Evolutionary conservation across 2,797 vertebrate genomes (phyloP), one percentile per base, ranked within the genome.

Genomic region (Melanogrammus aeglefinus): DNA sequence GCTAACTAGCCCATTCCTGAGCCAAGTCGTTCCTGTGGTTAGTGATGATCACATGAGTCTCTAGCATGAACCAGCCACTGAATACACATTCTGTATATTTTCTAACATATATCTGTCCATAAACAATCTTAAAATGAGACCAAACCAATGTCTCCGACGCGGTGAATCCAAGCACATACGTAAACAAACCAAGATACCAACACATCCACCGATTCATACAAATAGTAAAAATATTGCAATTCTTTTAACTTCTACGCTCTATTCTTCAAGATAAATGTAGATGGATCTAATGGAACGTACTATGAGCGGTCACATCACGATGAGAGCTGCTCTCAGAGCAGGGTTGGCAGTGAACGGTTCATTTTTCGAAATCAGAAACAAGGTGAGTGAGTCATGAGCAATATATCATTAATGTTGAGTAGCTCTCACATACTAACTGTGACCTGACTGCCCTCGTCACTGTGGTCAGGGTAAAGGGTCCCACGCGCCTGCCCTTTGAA

Each of bases 221-320:
- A 73, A 78, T 77, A 70, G 41, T 84, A 81, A 88, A 86, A 71
- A 87, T 90, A 91, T 91, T 91, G 91, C 91, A 89, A 89, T 82
- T 81, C 88, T 81, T 86, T 86, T 83, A 74, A 82, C 76, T 79
- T 78, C 77, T 77, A 72, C 71, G 57, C 27, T 66, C 66, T 73
- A 31, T 31, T 83, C 81, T 85, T 74, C 39, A 79, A 77, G 80
- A 77, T 85, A 82, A 69, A 2, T 27, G 16, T 27, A 69, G 27
- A 27, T 69, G 24, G 10, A 69, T 69, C 24, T 87, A 82, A 87
- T 85, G 81, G 84, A 79, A 81, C 63, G 63, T 79, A 84, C 79
- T 80, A 89, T 84, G 82, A 81, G 84, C 84, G 81, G 85, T 87
- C 31, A 83, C 83, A 77, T 82, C 81, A 85, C 81, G 86, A 87